Percentiles rank a stretch among this genome's conserved stretches.
Evolutionary conservation across 2,797 vertebrate species (phyloP).

Genomic region (Gadopsis bispinosus): DNA sequence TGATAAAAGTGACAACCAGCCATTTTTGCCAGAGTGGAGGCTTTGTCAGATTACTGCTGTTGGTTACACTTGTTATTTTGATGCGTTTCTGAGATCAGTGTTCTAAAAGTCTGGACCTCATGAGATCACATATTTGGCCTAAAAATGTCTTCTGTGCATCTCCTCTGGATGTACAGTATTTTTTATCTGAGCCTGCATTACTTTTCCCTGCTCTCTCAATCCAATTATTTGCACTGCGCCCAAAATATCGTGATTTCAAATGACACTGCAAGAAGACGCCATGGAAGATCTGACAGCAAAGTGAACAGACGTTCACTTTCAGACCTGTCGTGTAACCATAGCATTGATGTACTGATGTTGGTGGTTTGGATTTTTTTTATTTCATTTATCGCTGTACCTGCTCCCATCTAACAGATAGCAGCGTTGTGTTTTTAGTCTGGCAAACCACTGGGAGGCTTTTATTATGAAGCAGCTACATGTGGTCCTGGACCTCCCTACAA

Average conservation of each 20-base stretch:
- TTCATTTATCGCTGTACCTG: background rate
- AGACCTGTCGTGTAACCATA: background rate
- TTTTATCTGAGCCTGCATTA: background rate
- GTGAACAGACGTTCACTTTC: background rate
- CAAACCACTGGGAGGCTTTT: background rate
- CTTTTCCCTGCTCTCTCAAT: background rate
- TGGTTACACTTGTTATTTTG: constrained; percentile 28
- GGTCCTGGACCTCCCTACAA: background rate
- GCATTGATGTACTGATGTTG: background rate
- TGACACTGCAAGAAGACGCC: background rate
- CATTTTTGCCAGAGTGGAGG: constrained; percentile 20
- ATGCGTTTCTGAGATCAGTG: constrained; percentile 18
- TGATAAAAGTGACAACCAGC: constrained; percentile 49
- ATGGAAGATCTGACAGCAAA: constrained; percentile 10
- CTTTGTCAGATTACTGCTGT: constrained; percentile 25
- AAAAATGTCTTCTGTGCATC: constrained; percentile 20
- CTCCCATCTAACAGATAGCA: background rate
- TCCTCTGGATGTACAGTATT: constrained; percentile 13
- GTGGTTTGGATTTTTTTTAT: background rate
- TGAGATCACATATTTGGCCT: constrained; percentile 35
- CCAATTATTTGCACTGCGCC: background rate
- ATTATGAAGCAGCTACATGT: constrained; percentile 1
- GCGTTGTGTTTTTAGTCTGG: background rate
- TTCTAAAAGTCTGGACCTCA: constrained; percentile 1
- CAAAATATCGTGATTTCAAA: constrained; percentile 10